These are phyloP conservation scores for Indicator indicator DNA, from an alignment of 2,113 vertebrate species.

Conservation along the genomic window DNA sequence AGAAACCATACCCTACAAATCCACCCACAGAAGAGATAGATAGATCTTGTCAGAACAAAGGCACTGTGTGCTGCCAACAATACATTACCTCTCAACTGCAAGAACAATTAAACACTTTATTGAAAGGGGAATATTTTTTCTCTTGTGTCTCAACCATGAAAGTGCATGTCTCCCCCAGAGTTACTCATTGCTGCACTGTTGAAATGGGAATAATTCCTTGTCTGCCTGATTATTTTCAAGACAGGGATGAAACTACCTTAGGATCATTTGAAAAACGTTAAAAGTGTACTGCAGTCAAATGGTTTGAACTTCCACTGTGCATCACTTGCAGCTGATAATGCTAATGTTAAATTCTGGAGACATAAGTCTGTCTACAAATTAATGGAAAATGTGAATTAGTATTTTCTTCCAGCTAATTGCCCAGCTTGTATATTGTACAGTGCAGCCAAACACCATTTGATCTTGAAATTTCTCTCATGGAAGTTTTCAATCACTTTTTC, in stretches of 20 bases:
- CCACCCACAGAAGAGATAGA: neutral
- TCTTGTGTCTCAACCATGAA: conserved; percentile 36
- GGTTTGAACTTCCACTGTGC: conserved; percentile 49
- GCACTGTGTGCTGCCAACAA: conserved; percentile 31
- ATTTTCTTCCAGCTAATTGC: conserved; percentile 59
- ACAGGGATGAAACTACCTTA: conserved; percentile 12
- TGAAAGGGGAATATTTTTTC: conserved; percentile 61
- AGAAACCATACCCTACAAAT: neutral
- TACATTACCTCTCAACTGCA: conserved; percentile 36
- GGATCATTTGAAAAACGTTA: conserved; percentile 12
- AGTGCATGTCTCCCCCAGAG: conserved; percentile 18
- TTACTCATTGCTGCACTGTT: conserved; percentile 38
- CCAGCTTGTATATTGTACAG: neutral
- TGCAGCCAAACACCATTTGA: neutral
- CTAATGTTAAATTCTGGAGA: conserved; percentile 63
- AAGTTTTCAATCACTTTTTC: neutral
- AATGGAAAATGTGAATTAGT: conserved; percentile 63
- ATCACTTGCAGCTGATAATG: conserved; percentile 26
- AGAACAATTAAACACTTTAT: conserved; percentile 55
- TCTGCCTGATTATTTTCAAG: conserved; percentile 30
- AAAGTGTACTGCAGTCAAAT: conserved; percentile 42
- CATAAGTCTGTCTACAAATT: conserved; percentile 60
- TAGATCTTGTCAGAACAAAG: neutral
- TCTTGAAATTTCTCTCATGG: neutral
- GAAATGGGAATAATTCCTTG: conserved; percentile 47